phyloP scores from a whole-genome alignment of 2,113 vertebrate genomes.

The Microtus pennsylvanicus region DNA sequence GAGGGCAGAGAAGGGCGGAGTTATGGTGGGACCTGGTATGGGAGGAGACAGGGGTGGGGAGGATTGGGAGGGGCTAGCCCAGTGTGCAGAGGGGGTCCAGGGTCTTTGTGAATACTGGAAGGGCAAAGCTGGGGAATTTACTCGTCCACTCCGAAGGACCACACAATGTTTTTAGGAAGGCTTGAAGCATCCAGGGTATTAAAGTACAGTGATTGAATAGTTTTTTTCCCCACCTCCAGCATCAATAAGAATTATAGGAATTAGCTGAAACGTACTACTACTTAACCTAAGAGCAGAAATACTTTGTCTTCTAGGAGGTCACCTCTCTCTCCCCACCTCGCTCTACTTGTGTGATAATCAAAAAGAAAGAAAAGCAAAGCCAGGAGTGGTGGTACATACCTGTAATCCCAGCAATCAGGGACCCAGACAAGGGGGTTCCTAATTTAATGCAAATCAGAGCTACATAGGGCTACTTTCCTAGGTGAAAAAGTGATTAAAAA shows the following conservation, averaged over 20 bases:
- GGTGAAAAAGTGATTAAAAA: not conserved
- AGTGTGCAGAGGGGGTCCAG: too few species aligned
- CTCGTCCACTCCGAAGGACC: constrained; percentile 1
- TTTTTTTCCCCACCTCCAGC: constrained; percentile 28
- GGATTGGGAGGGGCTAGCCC: too few species aligned
- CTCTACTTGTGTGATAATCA: not conserved
- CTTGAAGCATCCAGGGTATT: constrained; percentile 25
- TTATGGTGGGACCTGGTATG: too few species aligned
- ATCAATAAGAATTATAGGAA: constrained; percentile 48
- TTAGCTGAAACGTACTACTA: constrained; percentile 36
- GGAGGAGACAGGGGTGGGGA: too few species aligned
- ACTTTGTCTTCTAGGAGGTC: constrained; percentile 13
- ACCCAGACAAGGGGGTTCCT: not conserved
- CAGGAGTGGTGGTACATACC: not conserved
- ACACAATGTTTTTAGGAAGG: constrained; percentile 39
- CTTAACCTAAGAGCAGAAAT: constrained; percentile 34
- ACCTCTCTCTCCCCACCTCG: not conserved
- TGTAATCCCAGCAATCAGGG: not conserved
- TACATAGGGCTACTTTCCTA: not conserved
- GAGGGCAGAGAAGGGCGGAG: too few species aligned
- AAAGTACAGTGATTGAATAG: constrained; percentile 50
- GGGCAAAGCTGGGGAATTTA: not conserved
- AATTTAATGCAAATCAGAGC: not conserved
- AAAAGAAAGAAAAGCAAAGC: not conserved
- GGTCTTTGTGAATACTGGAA: not conserved